Evolutionary conservation across 1,140 invertebrate species (phyloP), one percentile per base, ranked within the genome.

Genomic region (Drosophila bocki): DNA sequence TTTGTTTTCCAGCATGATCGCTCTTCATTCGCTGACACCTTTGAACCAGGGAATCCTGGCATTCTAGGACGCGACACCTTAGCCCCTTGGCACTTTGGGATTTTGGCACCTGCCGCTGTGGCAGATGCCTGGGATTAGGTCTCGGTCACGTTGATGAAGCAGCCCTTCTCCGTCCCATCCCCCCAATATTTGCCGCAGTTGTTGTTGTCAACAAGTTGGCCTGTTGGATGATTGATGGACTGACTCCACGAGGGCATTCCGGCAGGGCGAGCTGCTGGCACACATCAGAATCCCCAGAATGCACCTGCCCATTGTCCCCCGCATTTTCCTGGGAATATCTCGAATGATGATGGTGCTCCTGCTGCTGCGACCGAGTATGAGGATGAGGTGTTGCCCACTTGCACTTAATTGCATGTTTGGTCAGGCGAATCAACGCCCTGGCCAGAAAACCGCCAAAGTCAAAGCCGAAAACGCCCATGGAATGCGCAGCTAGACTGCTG

Each of bases 401-500:
- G 77, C 65, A 78, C 74, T 88, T 88, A 87, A 87, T 87, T 87
- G 83, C 84, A 79, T 83, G 83, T 82, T 86, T 81, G 70, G 65
- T 78, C 75, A 59, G 62, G 54, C 82, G 74, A 83, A 87, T 88
- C 84, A 67, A 88, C 84, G 83, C 83, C 83, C 68, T 47, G 61
- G 58, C 62, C 70, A 60, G 68, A 44, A 61, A 68, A 74, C 68
- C 68, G 70, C 70, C 70, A 74, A 74, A 74, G 70, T 72, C 70
- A 72, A 60, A 74, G 70, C 70, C 70, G 54, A 74, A 70, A 72
- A 72, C 63, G 80, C 80, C 80, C 61, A 68, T 61, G 84, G 84
- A 72, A 80, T 80, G 80, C 41, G 42, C 67, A 39, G 53, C 29
- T 32, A 15, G n/a, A 37, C 17, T n/a, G n/a, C 63, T n/a, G n/a